These are phyloP conservation scores for Sicus ferrugineus DNA, from an alignment of 2,888 invertebrate genomes.

Conservation along the genomic window DNA sequence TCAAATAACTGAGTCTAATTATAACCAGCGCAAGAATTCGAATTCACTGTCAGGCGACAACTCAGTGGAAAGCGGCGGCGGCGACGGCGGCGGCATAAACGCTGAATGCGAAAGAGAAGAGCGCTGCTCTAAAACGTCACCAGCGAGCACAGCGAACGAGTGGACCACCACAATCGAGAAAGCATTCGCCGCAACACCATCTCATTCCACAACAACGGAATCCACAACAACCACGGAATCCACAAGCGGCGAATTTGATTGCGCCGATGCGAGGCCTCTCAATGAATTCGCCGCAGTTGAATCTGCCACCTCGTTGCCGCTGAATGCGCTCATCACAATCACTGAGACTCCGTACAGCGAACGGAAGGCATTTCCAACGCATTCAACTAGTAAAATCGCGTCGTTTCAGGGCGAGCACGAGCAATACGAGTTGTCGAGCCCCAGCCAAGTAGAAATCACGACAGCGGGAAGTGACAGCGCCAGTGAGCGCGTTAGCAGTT, in stretches of 20 bases:
- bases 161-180: conserved; percentile 14
- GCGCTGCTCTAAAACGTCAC: too few relatives aligned
- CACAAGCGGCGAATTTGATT: background rate
- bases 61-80: background rate
- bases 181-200: conserved; percentile 11
- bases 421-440: background rate
- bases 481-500: conserved; percentile 9
- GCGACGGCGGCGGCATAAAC: background rate
- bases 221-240: conserved; percentile 5
- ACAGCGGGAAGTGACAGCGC: conserved; percentile 32
- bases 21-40: conserved; percentile 53
- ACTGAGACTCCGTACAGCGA: conserved; percentile 53
- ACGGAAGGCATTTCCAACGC: conserved; percentile 40
- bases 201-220: conserved; percentile 10
- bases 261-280: conserved; percentile 14
- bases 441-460: background rate
- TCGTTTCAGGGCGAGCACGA: conserved; percentile 23
- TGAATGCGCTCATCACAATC: conserved; percentile 40
- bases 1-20: conserved; percentile 63
- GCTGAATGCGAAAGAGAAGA: background rate
- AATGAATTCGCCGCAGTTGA: conserved; percentile 33
- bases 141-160: conserved; percentile 29
- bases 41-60: background rate
- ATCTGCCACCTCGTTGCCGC: conserved; percentile 25
- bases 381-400: conserved; percentile 37